Percentiles rank a stretch among this genome's conserved stretches.
These are phyloP conservation scores for Mesaphorura yosii DNA, from an alignment of 1,140 invertebrate genomes.

Conservation along the genomic window DNA sequence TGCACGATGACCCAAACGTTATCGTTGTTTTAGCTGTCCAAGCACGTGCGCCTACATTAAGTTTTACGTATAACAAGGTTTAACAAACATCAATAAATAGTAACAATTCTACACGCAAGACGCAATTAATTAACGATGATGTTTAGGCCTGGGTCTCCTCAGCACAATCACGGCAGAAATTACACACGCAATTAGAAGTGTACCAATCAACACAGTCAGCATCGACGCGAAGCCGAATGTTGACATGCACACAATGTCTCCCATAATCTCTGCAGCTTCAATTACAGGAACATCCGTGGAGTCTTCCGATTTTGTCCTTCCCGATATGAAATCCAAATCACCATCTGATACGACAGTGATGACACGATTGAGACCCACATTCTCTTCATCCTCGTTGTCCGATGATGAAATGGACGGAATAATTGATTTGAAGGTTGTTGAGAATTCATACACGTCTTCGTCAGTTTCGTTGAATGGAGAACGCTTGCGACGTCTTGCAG, in stretches of 20 bases:
- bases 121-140: slow-evolving; percentile 21
- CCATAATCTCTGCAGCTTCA: slow-evolving; percentile 12
- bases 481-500: slow-evolving; percentile 18
- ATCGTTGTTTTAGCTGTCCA: no score
- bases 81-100: neutral
- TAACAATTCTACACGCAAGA: neutral
- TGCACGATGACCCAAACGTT: no score
- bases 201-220: slow-evolving; percentile 26
- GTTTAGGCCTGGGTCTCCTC: slow-evolving; percentile 30
- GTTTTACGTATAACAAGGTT: no score
- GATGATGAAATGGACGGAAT: no score
- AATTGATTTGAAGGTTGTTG: slow-evolving; percentile 45
- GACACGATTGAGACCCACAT: slow-evolving; percentile 69
- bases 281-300: slow-evolving; percentile 20
- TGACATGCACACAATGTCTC: slow-evolving; percentile 31
- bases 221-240: slow-evolving; percentile 29
- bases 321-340: slow-evolving; percentile 26
- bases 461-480: slow-evolving; percentile 52
- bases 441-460: slow-evolving; percentile 26
- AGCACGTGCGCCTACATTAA: no score
- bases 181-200: slow-evolving; percentile 26
- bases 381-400: slow-evolving; percentile 51
- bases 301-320: slow-evolving; percentile 4
- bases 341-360: slow-evolving; percentile 35
- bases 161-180: slow-evolving; percentile 25